Base-by-base conservation (phyloP, 64 coral and sea anemone species). In the Orbicella faveolata region DNA sequence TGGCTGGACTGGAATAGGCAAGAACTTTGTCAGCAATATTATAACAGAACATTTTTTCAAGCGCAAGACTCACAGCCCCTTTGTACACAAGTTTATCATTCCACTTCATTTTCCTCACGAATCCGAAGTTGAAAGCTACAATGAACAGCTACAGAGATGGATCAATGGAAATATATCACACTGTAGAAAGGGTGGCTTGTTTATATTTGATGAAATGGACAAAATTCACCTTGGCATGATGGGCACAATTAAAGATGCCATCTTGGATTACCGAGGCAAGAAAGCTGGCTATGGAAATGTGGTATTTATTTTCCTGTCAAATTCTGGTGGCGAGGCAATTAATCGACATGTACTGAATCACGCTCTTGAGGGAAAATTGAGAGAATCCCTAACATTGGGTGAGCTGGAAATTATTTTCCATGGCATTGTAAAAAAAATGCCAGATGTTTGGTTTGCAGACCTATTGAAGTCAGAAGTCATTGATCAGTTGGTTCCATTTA, bases 151-250 rank as follows among this genome's bases (percentile, higher is more conserved):
- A 9, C 57, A 30, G 20, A 23, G 74, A 12, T 96, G 95, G 95
- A 91, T 96, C 17, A 81, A 21, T 73, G 91, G 91, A 36, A 96
- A 96, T 88, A 69, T 93, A 0, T 89, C 95, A 19, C 87, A 74
- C 20, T 96, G 95, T 78, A 88, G 69, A 48, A 91, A 76, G 23
- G 92, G 95, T 18, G 88, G 83, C 4, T 75, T 96, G 34, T 96
- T 96, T 78, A 94, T 96, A 48, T 96, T 96, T 91, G 95, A 96
- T 88, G 95, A 96, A 80, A 96, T 96, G 95, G 95, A 96, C 51
- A 96, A 96, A 93, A 94, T 96, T 79, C 95, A 92, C n/a, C 67
- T 23, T 34, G 80, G 83, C 17, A 75, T 96, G 81, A 92, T 94
- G 36, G 48, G 18, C 69, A 89, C 87, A 11, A 76, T 96, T 11